Evolutionary conservation across 2,888 invertebrate genomes (phyloP).

Genomic region (Azorinus chamasolen): DNA sequence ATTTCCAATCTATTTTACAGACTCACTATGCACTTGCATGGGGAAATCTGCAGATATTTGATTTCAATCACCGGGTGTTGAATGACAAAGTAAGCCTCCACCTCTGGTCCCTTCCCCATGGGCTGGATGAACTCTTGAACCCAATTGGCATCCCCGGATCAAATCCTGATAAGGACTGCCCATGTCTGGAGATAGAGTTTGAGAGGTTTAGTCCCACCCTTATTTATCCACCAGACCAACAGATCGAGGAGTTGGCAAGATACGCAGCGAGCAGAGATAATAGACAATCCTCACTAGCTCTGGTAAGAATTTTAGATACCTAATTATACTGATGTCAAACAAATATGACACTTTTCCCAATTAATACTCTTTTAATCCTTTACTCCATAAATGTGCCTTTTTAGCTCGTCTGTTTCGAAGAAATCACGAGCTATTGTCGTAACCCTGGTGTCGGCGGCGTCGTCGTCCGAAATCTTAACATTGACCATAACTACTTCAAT

Average conservation of each 20-base stretch:
- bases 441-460: no score
- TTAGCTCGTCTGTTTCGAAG: no score
- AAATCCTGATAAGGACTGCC: slow-evolving; percentile 87
- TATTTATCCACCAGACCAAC: slow-evolving; percentile 86
- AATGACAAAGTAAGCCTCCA: slow-evolving; percentile 87
- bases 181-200: slow-evolving; percentile 87
- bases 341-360: no score
- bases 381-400: no score
- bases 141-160: slow-evolving; percentile 86
- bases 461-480: no score
- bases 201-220: slow-evolving; percentile 86
- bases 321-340: background rate
- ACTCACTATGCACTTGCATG: slow-evolving; percentile 88
- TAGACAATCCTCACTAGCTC: slow-evolving; percentile 24
- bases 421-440: no score
- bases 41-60: slow-evolving; percentile 88
- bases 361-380: no score
- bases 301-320: slow-evolving; percentile 42
- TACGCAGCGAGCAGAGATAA: slow-evolving; percentile 64
- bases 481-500: no score
- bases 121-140: slow-evolving; percentile 84
- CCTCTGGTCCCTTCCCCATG: slow-evolving; percentile 87
- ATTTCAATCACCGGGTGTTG: slow-evolving; percentile 87
- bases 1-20: slow-evolving; percentile 76
- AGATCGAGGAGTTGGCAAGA: slow-evolving; percentile 86